These are phyloP conservation scores for Mactra quadrangularis DNA, from an alignment of 1,140 invertebrate genomes.

Conservation along the genomic window DNA sequence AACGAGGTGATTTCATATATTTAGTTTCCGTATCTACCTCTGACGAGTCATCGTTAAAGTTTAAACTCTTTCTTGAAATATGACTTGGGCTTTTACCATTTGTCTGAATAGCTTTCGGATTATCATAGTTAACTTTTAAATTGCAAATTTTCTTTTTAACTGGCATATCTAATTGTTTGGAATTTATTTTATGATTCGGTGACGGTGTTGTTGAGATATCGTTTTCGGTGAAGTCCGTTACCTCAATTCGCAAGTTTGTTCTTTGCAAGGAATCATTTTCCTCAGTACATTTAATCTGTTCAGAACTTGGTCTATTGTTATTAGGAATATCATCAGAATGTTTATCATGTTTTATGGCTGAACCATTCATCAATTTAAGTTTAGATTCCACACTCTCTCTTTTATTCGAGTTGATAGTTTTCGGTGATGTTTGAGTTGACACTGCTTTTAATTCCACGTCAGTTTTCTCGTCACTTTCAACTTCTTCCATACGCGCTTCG, in stretches of 20 bases:
- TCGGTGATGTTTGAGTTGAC: conserved; percentile 68
- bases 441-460: conserved; percentile 51
- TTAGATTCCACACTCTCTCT: conserved; percentile 17
- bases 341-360: conserved; percentile 6
- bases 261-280: neutral
- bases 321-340: conserved; percentile 7
- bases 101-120: neutral
- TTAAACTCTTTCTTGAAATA: conserved; percentile 48
- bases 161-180: neutral
- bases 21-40: conserved; percentile 46
- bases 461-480: conserved; percentile 60
- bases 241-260: conserved; percentile 46
- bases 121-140: conserved; percentile 55
- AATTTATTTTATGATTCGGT: neutral
- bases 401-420: conserved; percentile 43
- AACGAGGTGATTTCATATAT: conserved; percentile 29
- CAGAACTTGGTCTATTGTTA: conserved; percentile 29
- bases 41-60: conserved; percentile 59
- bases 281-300: neutral
- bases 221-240: conserved; percentile 53
- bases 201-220: conserved; percentile 6
- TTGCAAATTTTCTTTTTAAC: conserved; percentile 49
- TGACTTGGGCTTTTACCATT: conserved; percentile 46
- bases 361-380: conserved; percentile 15
- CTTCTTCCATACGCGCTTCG: conserved; percentile 60